Base-by-base conservation (phyloP, 2,113 vertebrate genomes). In the Clupea harengus region DNA sequence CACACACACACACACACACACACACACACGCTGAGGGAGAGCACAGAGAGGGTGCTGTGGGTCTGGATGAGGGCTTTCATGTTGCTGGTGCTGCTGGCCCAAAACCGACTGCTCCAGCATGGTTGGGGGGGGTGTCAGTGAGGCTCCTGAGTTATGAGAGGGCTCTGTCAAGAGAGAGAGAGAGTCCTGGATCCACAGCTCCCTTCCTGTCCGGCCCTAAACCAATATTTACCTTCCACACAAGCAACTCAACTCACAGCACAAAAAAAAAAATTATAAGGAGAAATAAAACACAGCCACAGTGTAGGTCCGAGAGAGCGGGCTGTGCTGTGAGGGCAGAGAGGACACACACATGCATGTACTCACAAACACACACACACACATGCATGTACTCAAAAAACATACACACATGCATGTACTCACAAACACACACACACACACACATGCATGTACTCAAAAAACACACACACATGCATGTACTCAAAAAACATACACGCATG, bases 221-320 rank as follows among this genome's bases (percentile, higher is more conserved):
- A 91, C 82, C 89, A 92, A 92, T 92, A 91, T 91, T 91, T 92
- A 89, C 89, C 64, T 78, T 83, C 82, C 82, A 83, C 85, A 81
- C 82, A 89, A 88, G 86, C 86, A 45, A 45, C 90, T 84, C 81
- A 20, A 28, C 9, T 60, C 49, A 4, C n/a, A 28, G n/a, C 64
- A 89, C 81, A 57, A 83, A 84, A 81, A 83, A 83, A 81, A 67
- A 87, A 90, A 86, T n/a, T n/a, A 87, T 11, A 72, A 28, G 8
- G 64, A 32, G 25, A 32, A 28, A 72, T 72, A 72, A 28, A 72
- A 72, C 64, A 72, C 64, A 89, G 82, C 87, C 82, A 85, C 85
- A 81, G 75, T 86, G 90, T 92, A 90, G 91, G 89, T 86, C 57
- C 54, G 88, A 91, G 86, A 91, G n/a, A 88, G 39, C 75, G 75